These are phyloP conservation scores for Autographa pulchrina DNA, from an alignment of 2,888 invertebrate genomes.

Conservation along the genomic window DNA sequence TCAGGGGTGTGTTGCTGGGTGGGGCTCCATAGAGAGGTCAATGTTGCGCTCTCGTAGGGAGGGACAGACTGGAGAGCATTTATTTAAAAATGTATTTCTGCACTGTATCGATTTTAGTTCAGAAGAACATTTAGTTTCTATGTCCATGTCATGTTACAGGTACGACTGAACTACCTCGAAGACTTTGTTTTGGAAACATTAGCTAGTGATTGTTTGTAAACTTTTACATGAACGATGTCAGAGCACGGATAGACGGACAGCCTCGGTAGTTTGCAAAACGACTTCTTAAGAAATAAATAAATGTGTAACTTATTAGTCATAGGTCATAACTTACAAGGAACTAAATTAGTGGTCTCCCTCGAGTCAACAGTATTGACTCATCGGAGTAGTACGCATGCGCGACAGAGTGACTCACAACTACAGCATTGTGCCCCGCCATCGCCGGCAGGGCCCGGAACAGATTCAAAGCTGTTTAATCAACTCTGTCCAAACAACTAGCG, in stretches of 20 bases:
- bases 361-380: conserved; percentile 73
- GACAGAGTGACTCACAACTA: conserved; percentile 64
- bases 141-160: background rate
- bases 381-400: conserved; percentile 75
- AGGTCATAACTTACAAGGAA: conserved; percentile 60
- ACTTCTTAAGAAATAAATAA: conserved; percentile 11
- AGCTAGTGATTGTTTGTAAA: conserved; percentile 51
- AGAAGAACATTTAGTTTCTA: background rate
- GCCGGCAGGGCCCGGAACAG: conserved; percentile 42
- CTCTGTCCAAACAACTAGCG: conserved; percentile 36
- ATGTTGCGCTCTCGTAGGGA: background rate
- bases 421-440: conserved; percentile 33
- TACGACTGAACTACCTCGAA: conserved; percentile 23
- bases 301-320: conserved; percentile 59
- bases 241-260: conserved; percentile 6
- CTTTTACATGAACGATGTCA: conserved; percentile 38
- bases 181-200: conserved; percentile 50
- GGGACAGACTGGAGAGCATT: no score
- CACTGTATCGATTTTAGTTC: no score
- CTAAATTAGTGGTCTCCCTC: conserved; percentile 60
- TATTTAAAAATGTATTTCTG: background rate
- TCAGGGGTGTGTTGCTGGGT: background rate
- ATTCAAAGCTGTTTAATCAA: conserved; percentile 50
- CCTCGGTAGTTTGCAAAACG: conserved; percentile 21
- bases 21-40: background rate